Conservation (phyloP, 2,888 invertebrate species). For the Perdita meconis region DNA sequence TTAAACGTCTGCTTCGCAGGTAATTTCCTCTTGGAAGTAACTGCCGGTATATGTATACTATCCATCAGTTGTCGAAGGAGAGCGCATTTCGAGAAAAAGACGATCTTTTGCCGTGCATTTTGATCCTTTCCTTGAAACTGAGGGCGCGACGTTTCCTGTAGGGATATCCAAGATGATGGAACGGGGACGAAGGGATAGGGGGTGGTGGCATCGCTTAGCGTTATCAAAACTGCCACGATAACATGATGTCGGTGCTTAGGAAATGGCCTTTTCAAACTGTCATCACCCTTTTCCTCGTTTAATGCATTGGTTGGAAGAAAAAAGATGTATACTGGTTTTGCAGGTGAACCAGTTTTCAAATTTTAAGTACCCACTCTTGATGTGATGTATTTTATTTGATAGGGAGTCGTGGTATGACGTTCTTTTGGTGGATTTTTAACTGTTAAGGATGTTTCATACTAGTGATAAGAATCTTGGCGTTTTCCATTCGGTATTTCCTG, state of each 20-base stretch:
- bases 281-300: background rate
- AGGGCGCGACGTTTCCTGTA: constrained; percentile 1
- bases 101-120: background rate
- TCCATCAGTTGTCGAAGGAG: constrained; percentile 45
- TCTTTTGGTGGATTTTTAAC: too few species aligned
- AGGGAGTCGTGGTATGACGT: too few species aligned
- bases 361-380: too few species aligned
- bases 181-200: background rate
- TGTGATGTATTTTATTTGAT: too few species aligned
- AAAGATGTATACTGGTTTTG: too few species aligned
- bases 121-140: constrained; percentile 10
- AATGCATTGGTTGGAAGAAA: background rate
- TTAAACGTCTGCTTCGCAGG: constrained; percentile 16
- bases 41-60: constrained; percentile 23
- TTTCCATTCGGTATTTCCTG: too few species aligned
- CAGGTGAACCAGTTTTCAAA: too few species aligned
- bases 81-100: constrained; percentile 8
- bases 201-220: constrained; percentile 15
- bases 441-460: too few species aligned
- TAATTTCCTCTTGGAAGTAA: constrained; percentile 48
- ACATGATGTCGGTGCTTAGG: constrained; percentile 2
- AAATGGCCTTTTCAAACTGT: constrained; percentile 4
- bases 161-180: constrained; percentile 25
- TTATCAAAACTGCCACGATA: constrained; percentile 26
- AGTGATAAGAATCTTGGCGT: too few species aligned